These are phyloP conservation scores for Sebastes trivittatus DNA, from an alignment of 2,797 vertebrate species.

Conservation along the genomic window DNA sequence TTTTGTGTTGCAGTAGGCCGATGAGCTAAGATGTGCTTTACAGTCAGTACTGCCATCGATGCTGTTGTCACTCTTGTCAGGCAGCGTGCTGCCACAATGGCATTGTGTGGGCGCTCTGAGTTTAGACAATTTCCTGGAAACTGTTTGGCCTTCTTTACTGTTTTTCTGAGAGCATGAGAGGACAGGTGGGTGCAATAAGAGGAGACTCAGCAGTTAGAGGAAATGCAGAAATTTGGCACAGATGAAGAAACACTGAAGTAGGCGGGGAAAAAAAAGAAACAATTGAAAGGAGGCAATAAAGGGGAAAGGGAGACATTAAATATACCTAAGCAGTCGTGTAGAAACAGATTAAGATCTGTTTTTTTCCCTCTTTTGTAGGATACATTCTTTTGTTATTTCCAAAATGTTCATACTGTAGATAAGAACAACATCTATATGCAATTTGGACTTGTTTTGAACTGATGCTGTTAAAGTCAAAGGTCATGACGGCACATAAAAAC, in stretches of 20 bases:
- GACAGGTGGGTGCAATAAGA: background rate
- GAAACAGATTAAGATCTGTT: background rate
- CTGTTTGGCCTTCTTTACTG: conserved; percentile 29
- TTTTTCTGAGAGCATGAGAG: conserved; percentile 9
- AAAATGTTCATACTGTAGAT: background rate
- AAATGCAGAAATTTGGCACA: background rate
- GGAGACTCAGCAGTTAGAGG: background rate
- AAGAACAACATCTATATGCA: background rate
- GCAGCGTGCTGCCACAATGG: background rate
- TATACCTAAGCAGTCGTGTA: background rate
- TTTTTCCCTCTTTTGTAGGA: background rate
- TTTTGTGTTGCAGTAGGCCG: background rate
- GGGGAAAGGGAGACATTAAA: background rate
- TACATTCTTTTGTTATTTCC: background rate
- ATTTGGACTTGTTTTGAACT: no score
- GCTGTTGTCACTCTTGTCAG: conserved; percentile 4
- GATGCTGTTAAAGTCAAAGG: no score
- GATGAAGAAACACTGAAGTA: background rate
- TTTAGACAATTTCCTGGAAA: conserved; percentile 41
- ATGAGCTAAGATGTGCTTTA: background rate
- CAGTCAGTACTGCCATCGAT: background rate
- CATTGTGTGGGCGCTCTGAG: conserved; percentile 24
- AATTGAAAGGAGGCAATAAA: background rate
- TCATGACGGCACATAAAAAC: background rate
- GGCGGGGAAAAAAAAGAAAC: accelerated